phyloP scores from a whole-genome alignment of 2,113 vertebrate genomes.

The Brachyistius frenatus region DNA sequence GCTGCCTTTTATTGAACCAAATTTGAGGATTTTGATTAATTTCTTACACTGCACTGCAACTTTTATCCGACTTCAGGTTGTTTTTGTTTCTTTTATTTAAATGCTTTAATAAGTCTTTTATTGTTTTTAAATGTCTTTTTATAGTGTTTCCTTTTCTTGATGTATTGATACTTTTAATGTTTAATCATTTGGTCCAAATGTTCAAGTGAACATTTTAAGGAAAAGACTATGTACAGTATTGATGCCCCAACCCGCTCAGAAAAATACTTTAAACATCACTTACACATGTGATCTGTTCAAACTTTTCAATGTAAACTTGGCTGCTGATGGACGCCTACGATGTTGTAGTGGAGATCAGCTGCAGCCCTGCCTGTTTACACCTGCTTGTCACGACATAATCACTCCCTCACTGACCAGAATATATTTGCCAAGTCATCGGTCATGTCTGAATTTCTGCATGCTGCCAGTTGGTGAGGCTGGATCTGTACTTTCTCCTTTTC shows the following conservation, averaged over 20 bases:
- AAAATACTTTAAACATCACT: neutral
- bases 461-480: neutral
- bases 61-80: no score
- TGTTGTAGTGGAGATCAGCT: constrained; percentile 39
- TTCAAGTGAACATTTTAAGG: no score
- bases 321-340: constrained; percentile 32
- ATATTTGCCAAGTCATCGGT: constrained; percentile 22
- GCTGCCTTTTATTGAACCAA: no score
- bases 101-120: no score
- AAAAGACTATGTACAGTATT: no score
- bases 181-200: no score
- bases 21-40: no score
- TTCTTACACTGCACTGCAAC: no score
- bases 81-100: no score
- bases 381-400: constrained; percentile 39
- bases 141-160: no score
- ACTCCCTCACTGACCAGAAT: constrained; percentile 23
- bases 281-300: constrained; percentile 1
- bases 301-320: constrained; percentile 14
- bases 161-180: no score
- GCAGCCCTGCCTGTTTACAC: constrained; percentile 39
- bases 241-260: neutral
- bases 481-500: neutral
- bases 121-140: no score
- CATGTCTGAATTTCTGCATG: neutral